phyloP scores from a whole-genome alignment of 2,888 invertebrate genomes.

The Limnephilus rhombicus region DNA sequence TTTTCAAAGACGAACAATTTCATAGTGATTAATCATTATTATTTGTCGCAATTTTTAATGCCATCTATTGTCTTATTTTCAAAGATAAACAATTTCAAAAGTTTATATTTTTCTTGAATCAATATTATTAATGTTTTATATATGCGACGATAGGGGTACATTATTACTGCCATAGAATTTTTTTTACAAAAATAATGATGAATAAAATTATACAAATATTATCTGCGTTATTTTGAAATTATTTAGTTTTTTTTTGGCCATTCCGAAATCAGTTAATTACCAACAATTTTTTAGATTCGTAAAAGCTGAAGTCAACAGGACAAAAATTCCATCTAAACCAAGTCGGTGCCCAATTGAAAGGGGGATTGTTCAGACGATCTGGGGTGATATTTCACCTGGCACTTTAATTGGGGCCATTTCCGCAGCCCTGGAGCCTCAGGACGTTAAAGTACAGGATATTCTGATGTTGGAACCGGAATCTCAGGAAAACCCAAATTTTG shows the following conservation, averaged over 20 bases:
- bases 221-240: background rate
- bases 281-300: slow-evolving; percentile 36
- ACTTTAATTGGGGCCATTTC: slow-evolving; percentile 80
- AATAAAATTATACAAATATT: background rate
- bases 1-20: background rate
- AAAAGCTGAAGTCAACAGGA: slow-evolving; percentile 44
- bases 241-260: background rate
- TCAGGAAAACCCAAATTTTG: background rate
- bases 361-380: slow-evolving; percentile 81
- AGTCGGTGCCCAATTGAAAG: slow-evolving; percentile 82
- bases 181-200: no score
- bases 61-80: background rate
- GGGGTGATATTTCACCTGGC: slow-evolving; percentile 80
- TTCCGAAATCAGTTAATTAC: background rate
- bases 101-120: background rate
- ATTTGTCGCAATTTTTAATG: background rate
- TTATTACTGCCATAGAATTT: background rate
- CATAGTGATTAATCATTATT: background rate
- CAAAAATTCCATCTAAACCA: slow-evolving; percentile 47
- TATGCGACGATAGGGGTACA: background rate
- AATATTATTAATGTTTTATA: background rate
- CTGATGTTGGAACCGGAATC: background rate
- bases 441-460: slow-evolving; percentile 76
- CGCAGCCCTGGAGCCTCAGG: slow-evolving; percentile 79
- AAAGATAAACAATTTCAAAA: background rate